Base-by-base conservation (phyloP, 2,888 invertebrate genomes). In the Cybosia mesomella region DNA sequence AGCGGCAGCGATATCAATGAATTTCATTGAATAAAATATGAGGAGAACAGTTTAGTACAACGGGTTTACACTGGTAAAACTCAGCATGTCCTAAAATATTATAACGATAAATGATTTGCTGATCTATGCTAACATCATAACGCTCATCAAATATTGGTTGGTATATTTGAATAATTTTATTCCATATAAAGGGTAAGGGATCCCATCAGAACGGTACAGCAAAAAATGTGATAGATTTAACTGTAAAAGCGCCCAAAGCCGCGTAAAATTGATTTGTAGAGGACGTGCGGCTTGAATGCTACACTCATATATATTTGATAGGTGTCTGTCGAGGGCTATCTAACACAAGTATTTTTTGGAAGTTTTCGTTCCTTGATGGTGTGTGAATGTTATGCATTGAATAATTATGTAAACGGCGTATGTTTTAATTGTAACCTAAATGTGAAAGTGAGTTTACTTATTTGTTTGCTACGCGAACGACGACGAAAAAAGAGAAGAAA, bases 281-380 rank as follows among this genome's bases (percentile, higher is more conserved):
- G 67, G 72, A 67, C 74, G 60, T 55, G 66, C 55, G 18, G 65
- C 54, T 75, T 66, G 71, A 79, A 72, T 61, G 77, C 15, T 32
- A 58, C 79, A n/a, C 49, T 2, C 49, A n/a, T 49, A 49, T 49
- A 49, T n/a, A 49, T 49, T 78, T 60, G 67, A 79, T 71, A 61
- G 72, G 73, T 73, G 76, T 55, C 70, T 63, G 69, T 73, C 58
- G 67, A 81, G 76, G 22, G 74, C 53, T 61, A 62, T 82, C 66
- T 70, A 75, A 64, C 64, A 71, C 68, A 75, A 76, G 49, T 9
- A 74, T 74, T 76, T 79, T 73, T 77, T 66, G 67, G 58, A 70
- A 76, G 68, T 69, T 72, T 58, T 54, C 22, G 72, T 28, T 49
- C 24, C 60, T 53, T 63, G 54, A 68, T 67, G 57, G 67, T 49